phyloP scores from a whole-genome alignment of 2,113 vertebrate species.

The Sminthopsis crassicaudata region DNA sequence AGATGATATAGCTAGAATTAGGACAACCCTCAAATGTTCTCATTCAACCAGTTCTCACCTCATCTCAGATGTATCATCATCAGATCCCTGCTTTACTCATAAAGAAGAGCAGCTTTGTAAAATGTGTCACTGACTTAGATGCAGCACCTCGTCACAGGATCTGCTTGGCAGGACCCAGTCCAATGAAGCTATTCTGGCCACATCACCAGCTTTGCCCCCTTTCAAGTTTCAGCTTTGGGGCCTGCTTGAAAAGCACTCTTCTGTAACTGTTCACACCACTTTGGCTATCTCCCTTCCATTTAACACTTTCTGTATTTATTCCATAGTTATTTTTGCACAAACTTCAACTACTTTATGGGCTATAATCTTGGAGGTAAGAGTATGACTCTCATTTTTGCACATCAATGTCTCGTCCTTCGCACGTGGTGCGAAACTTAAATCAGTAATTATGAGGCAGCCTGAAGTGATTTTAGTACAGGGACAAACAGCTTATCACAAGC shows the following conservation, averaged over 20 bases:
- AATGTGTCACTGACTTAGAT: not conserved
- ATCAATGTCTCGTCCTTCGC: not conserved
- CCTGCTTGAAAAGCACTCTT: not conserved
- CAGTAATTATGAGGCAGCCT: not conserved
- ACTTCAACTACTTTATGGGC: too few species aligned
- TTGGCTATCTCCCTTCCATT: too few species aligned
- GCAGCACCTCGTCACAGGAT: not conserved
- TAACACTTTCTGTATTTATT: too few species aligned
- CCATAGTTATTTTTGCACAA: too few species aligned
- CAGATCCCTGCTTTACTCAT: not conserved
- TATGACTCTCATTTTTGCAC: not conserved
- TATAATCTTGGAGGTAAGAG: not conserved
- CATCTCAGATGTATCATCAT: not conserved
- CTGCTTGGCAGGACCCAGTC: not conserved
- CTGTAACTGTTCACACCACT: not conserved
- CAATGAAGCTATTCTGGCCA: too few species aligned
- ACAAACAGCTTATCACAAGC: not conserved
- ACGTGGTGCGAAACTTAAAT: not conserved
- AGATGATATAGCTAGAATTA: not conserved
- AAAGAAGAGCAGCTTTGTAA: not conserved
- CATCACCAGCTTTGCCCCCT: not conserved
- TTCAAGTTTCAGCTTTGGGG: not conserved
- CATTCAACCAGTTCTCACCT: not conserved
- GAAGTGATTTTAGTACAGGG: not conserved
- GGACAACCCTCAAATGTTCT: not conserved